These are phyloP conservation scores for Synanthedon vespiformis DNA, from an alignment of 2,888 invertebrate genomes.

Conservation along the genomic window DNA sequence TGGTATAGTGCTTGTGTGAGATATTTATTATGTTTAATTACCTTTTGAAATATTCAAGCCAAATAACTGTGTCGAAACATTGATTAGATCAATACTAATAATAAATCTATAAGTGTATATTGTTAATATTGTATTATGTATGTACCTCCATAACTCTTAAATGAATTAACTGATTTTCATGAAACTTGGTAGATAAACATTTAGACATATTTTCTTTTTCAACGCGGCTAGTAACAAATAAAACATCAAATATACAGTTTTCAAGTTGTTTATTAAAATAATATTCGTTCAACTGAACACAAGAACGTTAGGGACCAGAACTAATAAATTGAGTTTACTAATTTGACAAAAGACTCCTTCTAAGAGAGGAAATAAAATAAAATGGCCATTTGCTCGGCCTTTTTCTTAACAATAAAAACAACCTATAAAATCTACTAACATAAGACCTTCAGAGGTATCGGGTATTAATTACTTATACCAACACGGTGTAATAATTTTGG, in stretches of 20 bases:
- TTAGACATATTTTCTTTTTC: too few relatives aligned
- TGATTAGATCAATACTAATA: too few relatives aligned
- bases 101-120: too few relatives aligned
- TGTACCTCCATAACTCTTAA: too few relatives aligned
- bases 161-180: too few relatives aligned
- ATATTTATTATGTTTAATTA: too few relatives aligned
- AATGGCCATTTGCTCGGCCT: slow-evolving; percentile 31
- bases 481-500: slow-evolving; percentile 45
- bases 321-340: slow-evolving; percentile 63
- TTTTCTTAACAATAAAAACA: slow-evolving; percentile 68
- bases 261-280: slow-evolving; percentile 70
- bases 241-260: slow-evolving; percentile 43
- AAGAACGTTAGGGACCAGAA: slow-evolving; percentile 56
- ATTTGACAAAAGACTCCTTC: slow-evolving; percentile 48
- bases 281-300: slow-evolving; percentile 70
- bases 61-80: too few relatives aligned
- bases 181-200: too few relatives aligned
- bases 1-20: too few relatives aligned
- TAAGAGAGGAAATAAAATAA: slow-evolving; percentile 32
- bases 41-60: too few relatives aligned
- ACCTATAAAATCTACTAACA: slow-evolving; percentile 69
- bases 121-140: too few relatives aligned
- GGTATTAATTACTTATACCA: slow-evolving; percentile 24
- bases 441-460: slow-evolving; percentile 45
- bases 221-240: too few relatives aligned